Evolutionary conservation across 1,140 invertebrate species (phyloP).

Genomic region (Eufriesea mexicana): DNA sequence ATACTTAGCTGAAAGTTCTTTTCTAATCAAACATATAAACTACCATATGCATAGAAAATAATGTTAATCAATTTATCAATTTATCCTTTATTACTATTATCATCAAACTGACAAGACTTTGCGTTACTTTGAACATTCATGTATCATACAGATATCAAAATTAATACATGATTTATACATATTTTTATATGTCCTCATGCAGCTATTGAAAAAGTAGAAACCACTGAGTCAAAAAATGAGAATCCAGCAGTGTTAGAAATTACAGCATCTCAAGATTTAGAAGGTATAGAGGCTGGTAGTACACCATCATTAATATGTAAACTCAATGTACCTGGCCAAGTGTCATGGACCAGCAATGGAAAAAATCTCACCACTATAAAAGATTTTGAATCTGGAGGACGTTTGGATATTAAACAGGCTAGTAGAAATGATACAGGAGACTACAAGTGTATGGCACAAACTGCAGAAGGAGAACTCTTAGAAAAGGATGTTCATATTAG

Average conservation of each 20-base stretch:
- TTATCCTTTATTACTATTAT: neutral
- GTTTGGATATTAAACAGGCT: conserved; percentile 81
- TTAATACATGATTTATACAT: neutral
- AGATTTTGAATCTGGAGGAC: conserved; percentile 71
- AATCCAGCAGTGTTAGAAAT: conserved; percentile 68
- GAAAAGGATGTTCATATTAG: conserved; percentile 76
- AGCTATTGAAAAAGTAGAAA: conserved; percentile 67
- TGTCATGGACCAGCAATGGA: conserved; percentile 76
- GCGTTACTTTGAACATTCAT: neutral
- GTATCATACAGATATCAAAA: conserved; percentile 17
- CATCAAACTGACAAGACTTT: neutral
- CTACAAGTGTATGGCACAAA: conserved; percentile 82
- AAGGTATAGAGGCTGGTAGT: conserved; percentile 78
- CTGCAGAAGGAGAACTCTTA: conserved; percentile 72
- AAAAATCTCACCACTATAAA: conserved; percentile 78
- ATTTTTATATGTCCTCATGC: conserved; percentile 19
- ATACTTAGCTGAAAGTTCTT: conserved; percentile 16
- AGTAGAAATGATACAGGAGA: conserved; percentile 83
- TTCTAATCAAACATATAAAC: neutral
- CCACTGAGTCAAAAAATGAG: conserved; percentile 51
- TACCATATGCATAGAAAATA: too few species aligned
- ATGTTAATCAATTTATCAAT: neutral
- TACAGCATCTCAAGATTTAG: conserved; percentile 72
- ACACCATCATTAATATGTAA: conserved; percentile 77
- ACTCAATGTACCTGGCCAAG: conserved; percentile 69